phyloP scores from a whole-genome alignment of 2,888 invertebrate species.

The Aspidapion aeneum region DNA sequence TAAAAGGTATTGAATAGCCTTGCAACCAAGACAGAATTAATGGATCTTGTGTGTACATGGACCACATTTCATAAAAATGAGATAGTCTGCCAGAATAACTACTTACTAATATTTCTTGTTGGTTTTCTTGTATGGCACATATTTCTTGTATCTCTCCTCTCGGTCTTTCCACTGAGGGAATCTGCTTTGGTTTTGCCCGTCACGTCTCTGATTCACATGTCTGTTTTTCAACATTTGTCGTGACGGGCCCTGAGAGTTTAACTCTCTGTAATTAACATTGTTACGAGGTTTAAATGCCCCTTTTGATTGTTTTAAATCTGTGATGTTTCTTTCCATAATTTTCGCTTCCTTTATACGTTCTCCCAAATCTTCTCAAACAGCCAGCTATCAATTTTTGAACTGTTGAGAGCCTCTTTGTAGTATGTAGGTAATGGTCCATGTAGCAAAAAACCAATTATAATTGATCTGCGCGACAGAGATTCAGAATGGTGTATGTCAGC shows the following conservation, averaged over 20 bases:
- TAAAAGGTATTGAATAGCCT: background rate
- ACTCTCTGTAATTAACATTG: background rate
- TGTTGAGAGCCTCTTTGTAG: constrained; percentile 1
- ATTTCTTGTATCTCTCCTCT: constrained; percentile 8
- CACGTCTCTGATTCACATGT: background rate
- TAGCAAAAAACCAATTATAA: background rate
- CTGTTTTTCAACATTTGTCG: background rate
- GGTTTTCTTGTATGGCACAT: constrained; percentile 8
- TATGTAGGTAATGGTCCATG: background rate
- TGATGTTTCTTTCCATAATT: constrained; percentile 8
- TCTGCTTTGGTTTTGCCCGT: background rate
- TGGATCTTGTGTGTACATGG: constrained; percentile 1
- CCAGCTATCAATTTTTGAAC: constrained; percentile 13
- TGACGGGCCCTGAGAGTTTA: constrained; percentile 17
- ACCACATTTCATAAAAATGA: constrained; percentile 5
- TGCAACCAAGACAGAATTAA: background rate
- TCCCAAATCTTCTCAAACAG: constrained; percentile 16
- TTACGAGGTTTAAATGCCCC: background rate
- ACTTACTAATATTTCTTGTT: constrained; percentile 9
- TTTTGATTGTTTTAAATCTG: constrained; percentile 3
- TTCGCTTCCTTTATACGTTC: constrained; percentile 17
- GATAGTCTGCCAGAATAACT: constrained; percentile 6
- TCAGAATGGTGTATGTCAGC: constrained; percentile 11
- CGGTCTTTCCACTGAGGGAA: constrained; percentile 3
- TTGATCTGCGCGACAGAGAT: constrained; percentile 10